Percentiles rank a stretch among this genome's conserved stretches.
These are phyloP conservation scores for Fregetta grallaria DNA, from an alignment of 2,113 vertebrate species.

Conservation along the genomic window DNA sequence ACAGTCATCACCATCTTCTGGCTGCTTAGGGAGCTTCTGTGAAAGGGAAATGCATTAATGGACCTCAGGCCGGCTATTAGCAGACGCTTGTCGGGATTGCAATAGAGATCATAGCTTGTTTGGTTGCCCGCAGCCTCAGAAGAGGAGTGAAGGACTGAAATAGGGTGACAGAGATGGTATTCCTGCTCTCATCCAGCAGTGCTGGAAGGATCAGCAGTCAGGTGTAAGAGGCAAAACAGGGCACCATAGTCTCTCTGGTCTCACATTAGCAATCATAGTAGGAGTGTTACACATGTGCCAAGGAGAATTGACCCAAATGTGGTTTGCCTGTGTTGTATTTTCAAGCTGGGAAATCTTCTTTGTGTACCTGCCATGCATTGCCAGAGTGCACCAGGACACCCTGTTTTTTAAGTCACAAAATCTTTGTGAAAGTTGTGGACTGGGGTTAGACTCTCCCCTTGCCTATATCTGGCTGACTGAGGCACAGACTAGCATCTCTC, in stretches of 20 bases:
- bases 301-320: neutral
- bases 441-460: neutral
- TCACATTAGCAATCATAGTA: neutral
- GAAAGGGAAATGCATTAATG: neutral
- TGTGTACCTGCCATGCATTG: neutral
- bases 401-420: neutral
- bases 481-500: neutral
- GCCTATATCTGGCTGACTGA: neutral
- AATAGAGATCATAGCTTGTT: neutral
- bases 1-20: neutral
- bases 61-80: neutral
- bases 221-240: neutral
- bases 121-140: neutral
- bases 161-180: neutral
- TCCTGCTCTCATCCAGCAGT: neutral
- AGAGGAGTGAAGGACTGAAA: neutral
- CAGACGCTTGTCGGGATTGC: neutral
- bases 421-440: neutral
- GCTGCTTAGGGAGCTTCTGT: neutral
- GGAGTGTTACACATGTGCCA: neutral
- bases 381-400: neutral
- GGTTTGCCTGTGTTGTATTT: neutral
- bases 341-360: neutral
- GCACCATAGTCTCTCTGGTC: rapidly evolving
- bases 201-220: neutral